Percentiles rank a stretch among this genome's conserved stretches.
Evolutionary conservation across 2,113 vertebrate species (phyloP).

Genomic region (Carollia perspicillata): DNA sequence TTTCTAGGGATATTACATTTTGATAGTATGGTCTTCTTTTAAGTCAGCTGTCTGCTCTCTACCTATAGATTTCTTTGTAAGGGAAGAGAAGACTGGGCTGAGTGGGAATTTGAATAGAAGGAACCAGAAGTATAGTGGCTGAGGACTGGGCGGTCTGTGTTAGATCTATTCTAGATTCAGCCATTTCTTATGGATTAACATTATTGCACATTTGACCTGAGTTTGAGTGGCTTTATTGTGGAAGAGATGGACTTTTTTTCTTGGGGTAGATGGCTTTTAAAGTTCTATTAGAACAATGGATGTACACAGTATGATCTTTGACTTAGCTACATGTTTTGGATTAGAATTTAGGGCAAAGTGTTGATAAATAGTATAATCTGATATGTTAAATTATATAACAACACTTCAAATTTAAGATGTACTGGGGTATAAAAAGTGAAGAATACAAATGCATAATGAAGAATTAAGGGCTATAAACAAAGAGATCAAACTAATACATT

Average conservation of each 20-base stretch:
- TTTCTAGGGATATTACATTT: slow-evolving; percentile 1
- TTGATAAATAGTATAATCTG: slow-evolving; percentile 10
- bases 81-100: not conserved
- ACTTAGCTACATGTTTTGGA: slow-evolving; percentile 10
- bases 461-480: not conserved
- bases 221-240: slow-evolving; percentile 33
- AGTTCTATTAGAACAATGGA: not conserved
- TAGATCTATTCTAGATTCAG: slow-evolving; percentile 3
- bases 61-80: slow-evolving; percentile 37
- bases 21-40: not conserved
- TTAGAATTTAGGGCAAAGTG: slow-evolving; percentile 8
- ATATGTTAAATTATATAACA: not conserved
- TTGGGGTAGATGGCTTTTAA: not conserved
- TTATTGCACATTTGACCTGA: slow-evolving; percentile 23
- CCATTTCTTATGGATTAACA: slow-evolving; percentile 24
- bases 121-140: not conserved
- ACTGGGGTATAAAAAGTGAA: not conserved
- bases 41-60: not conserved
- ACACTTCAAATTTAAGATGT: not conserved
- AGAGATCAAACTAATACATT: not conserved
- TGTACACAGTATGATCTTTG: slow-evolving; percentile 1
- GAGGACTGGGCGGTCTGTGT: not conserved
- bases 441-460: not conserved
- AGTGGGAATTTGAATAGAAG: slow-evolving; percentile 43
- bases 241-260: not conserved